These are phyloP conservation scores for Petromus typicus DNA, from an alignment of 2,113 vertebrate species.

Conservation along the genomic window DNA sequence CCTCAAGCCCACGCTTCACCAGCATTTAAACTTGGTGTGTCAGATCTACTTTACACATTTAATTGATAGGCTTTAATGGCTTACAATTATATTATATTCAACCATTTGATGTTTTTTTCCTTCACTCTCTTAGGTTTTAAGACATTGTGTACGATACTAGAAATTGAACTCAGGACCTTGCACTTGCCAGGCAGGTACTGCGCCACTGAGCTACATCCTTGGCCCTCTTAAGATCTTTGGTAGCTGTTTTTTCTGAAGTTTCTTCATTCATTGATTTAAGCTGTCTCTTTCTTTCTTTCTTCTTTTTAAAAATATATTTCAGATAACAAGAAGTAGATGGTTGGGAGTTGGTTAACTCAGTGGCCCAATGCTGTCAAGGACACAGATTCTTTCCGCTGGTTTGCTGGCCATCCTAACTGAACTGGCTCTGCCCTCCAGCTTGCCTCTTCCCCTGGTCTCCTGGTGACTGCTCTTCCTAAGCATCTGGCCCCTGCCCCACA, in stretches of 20 bases:
- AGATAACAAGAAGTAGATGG: neutral
- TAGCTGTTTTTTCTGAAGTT: slow-evolving; percentile 35
- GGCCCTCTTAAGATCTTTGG: neutral
- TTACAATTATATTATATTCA: neutral
- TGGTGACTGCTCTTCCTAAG: neutral
- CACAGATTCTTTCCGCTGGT: slow-evolving; percentile 73
- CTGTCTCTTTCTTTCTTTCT: neutral
- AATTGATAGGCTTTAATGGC: neutral
- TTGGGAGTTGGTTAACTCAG: slow-evolving; percentile 7
- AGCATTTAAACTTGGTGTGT: neutral
- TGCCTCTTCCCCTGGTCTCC: neutral
- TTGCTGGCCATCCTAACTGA: neutral
- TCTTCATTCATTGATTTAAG: neutral
- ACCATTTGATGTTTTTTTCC: slow-evolving; percentile 51
- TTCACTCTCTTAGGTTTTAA: slow-evolving; percentile 52
- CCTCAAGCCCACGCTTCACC: neutral
- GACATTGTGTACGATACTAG: neutral
- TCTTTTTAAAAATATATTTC: neutral
- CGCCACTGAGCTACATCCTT: no score
- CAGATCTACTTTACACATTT: neutral
- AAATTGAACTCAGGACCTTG: no score
- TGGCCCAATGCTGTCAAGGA: slow-evolving; percentile 46
- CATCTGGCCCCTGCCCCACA: neutral
- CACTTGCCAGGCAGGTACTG: no score
- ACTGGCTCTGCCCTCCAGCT: slow-evolving; percentile 32